phyloP scores from a whole-genome alignment of 2,888 invertebrate species.

The Melanargia galathea region DNA sequence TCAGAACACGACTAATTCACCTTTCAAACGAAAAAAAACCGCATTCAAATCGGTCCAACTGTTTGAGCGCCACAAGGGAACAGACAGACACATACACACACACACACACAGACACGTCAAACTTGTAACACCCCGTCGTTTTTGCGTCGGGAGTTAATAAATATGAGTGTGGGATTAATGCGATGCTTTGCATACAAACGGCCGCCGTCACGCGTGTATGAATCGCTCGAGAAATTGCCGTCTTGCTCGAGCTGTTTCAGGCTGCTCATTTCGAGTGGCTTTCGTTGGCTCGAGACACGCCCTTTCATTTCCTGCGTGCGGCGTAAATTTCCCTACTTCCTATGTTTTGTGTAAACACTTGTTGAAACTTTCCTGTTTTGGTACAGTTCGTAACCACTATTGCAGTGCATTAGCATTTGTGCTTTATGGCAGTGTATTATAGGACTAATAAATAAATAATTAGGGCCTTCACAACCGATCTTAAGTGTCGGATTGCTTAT shows the following conservation, averaged over 20 bases:
- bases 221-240: slow-evolving; percentile 33
- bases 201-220: slow-evolving; percentile 35
- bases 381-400: no score
- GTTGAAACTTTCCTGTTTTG: background rate
- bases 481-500: no score
- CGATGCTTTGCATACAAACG: slow-evolving; percentile 44
- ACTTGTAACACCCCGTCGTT: no score
- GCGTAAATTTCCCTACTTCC: slow-evolving; percentile 9
- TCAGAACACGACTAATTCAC: no score
- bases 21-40: no score
- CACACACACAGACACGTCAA: no score
- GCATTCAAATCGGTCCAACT: background rate
- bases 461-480: no score
- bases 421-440: background rate
- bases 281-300: slow-evolving; percentile 31
- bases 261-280: slow-evolving; percentile 29
- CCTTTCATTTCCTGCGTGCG: slow-evolving; percentile 31
- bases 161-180: slow-evolving; percentile 43
- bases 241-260: slow-evolving; percentile 29
- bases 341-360: background rate
- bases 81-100: slow-evolving; percentile 3
- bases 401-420: no score
- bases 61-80: no score
- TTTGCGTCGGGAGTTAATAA: no score
- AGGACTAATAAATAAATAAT: no score